Evolutionary conservation across 2,888 invertebrate genomes (phyloP).

Genomic region (Corythucha ciliata): DNA sequence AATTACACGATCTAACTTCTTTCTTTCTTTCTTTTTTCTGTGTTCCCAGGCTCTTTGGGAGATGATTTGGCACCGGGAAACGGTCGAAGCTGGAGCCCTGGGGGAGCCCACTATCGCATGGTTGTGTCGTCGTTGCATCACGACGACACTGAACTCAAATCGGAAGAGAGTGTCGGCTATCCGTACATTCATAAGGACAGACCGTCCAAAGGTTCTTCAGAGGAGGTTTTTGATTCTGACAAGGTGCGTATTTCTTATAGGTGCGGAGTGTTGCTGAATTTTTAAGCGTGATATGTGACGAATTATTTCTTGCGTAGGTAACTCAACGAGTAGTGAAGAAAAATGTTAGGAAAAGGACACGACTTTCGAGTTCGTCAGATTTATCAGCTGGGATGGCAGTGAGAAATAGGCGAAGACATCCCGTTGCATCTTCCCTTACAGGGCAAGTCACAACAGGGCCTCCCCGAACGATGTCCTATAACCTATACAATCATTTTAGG

Average conservation of each 20-base stretch:
- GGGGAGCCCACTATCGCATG: slow-evolving; percentile 31
- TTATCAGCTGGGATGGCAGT: neutral
- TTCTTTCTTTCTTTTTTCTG: too few relatives aligned
- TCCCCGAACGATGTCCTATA: slow-evolving; percentile 41
- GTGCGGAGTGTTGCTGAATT: too few relatives aligned
- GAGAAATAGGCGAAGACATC: slow-evolving; percentile 22
- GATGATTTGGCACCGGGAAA: too few relatives aligned
- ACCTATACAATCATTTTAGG: slow-evolving; percentile 54
- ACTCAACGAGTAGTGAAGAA: slow-evolving; percentile 27
- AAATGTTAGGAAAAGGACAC: slow-evolving; percentile 23
- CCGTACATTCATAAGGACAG: too few relatives aligned
- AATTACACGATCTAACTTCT: too few relatives aligned
- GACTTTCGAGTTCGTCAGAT: slow-evolving; percentile 7
- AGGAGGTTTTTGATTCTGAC: too few relatives aligned
- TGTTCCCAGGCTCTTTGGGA: too few relatives aligned
- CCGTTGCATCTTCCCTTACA: slow-evolving; percentile 17
- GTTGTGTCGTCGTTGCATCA: slow-evolving; percentile 32
- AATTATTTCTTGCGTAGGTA: too few relatives aligned
- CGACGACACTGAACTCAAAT: slow-evolving; percentile 21
- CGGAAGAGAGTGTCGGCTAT: slow-evolving; percentile 24
- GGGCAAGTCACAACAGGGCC: slow-evolving; percentile 26
- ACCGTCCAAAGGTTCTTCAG: too few relatives aligned
- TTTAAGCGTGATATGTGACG: too few relatives aligned
- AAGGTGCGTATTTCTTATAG: too few relatives aligned
- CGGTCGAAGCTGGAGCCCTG: too few relatives aligned